These are phyloP conservation scores for Lydus trimaculatus DNA, from an alignment of 2,888 invertebrate species.

Conservation along the genomic window DNA sequence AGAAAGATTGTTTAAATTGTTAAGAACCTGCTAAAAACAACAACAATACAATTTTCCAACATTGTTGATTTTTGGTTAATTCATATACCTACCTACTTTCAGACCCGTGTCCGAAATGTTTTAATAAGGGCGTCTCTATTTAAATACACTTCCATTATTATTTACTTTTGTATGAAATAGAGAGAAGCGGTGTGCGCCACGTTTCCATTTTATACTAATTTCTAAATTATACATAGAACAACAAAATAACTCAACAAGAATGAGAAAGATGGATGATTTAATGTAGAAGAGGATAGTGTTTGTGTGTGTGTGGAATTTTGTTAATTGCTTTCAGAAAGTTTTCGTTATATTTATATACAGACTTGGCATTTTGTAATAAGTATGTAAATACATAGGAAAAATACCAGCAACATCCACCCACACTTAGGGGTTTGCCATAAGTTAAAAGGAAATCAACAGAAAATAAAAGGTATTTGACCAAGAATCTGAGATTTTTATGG, in stretches of 20 bases:
- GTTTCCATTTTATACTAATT: constrained; percentile 54
- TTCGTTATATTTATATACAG: not conserved
- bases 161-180: constrained; percentile 44
- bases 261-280: not conserved
- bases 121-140: constrained; percentile 50
- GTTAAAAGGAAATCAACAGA: too few species aligned
- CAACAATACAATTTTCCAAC: not conserved
- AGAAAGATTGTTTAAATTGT: not conserved
- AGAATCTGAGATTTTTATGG: too few species aligned
- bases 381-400: too few species aligned
- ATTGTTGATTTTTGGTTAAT: constrained; percentile 32
- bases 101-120: constrained; percentile 47
- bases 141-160: constrained; percentile 52
- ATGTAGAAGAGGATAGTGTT: constrained; percentile 18
- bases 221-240: constrained; percentile 48
- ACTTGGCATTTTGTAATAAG: too few species aligned
- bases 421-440: too few species aligned
- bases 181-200: constrained; percentile 43
- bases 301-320: constrained; percentile 50
- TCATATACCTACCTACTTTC: too few species aligned
- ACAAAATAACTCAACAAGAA: not conserved
- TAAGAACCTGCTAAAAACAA: not conserved
- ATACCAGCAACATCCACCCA: too few species aligned
- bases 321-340: constrained; percentile 52
- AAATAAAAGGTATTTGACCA: too few species aligned